Conservation (phyloP, 2,888 invertebrate species). For the Polyommatus iphigenia region DNA sequence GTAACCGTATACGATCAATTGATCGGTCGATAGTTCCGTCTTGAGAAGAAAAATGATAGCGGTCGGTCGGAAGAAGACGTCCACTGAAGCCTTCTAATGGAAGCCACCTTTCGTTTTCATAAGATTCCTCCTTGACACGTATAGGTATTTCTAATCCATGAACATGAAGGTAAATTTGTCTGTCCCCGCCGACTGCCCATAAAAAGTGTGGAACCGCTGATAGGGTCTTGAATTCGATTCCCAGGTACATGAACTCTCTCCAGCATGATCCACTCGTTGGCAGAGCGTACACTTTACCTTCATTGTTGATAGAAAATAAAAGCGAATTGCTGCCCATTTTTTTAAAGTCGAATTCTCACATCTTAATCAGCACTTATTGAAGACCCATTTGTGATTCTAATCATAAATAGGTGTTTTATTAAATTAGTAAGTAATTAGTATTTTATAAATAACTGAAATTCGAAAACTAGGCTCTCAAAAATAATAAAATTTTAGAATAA, state of each 20-base stretch:
- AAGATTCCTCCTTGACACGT: conserved; percentile 92
- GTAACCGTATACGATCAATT: conserved; percentile 90
- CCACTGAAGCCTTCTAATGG: conserved; percentile 93
- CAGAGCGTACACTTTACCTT: conserved; percentile 92
- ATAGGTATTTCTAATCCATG: conserved; percentile 95
- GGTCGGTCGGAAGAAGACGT: conserved; percentile 91
- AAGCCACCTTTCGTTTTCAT: conserved; percentile 96
- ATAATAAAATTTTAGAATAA: not conserved
- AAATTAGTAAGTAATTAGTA: not conserved
- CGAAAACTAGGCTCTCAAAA: not conserved
- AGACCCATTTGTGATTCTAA: not conserved
- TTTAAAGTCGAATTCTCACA: not conserved
- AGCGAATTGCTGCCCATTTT: conserved; percentile 83
- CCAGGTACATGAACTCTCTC: conserved; percentile 91
- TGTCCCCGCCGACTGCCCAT: conserved; percentile 96
- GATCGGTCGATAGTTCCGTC: conserved; percentile 90
- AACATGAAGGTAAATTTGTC: conserved; percentile 95
- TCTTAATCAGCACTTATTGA: not conserved
- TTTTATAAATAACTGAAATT: not conserved
- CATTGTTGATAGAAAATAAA: conserved; percentile 91
- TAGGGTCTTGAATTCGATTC: conserved; percentile 93
- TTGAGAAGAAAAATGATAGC: conserved; percentile 90
- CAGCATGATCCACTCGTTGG: conserved; percentile 90
- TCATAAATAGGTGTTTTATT: not conserved
- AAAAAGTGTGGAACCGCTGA: conserved; percentile 91